Percentiles rank a stretch among this genome's conserved stretches.
These are phyloP conservation scores for Parasteatoda lunata DNA, from an alignment of 2,888 invertebrate species.

Conservation along the genomic window DNA sequence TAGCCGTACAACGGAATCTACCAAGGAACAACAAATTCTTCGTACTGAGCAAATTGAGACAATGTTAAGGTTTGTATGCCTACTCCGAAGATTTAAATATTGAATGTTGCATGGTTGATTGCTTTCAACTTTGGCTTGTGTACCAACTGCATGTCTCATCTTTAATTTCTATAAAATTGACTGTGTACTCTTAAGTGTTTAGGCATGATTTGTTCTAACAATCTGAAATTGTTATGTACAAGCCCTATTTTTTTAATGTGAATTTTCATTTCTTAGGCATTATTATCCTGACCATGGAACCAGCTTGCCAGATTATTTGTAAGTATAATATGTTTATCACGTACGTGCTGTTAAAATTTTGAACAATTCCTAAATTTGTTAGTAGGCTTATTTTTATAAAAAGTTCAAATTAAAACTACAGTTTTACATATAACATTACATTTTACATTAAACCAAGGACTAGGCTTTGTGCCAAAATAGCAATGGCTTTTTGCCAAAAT, in stretches of 20 bases:
- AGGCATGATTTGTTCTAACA: neutral
- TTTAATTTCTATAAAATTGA: conserved; percentile 5
- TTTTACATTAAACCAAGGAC: too few relatives aligned
- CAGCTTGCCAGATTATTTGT: conserved; percentile 68
- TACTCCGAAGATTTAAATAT: conserved; percentile 43
- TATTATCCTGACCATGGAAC: conserved; percentile 69
- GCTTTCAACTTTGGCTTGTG: neutral
- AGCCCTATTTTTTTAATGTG: neutral
- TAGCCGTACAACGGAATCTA: conserved; percentile 69
- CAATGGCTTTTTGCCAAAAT: too few relatives aligned
- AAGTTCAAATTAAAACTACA: too few relatives aligned
- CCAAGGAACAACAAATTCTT: conserved; percentile 68
- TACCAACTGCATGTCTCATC: conserved; percentile 10
- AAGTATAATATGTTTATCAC: conserved; percentile 46
- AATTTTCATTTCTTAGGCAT: conserved; percentile 45
- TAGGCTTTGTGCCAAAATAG: too few relatives aligned
- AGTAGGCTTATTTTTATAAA: too few relatives aligned
- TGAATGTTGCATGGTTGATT: conserved; percentile 54
- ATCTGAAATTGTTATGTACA: neutral
- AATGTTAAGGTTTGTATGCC: conserved; percentile 67
- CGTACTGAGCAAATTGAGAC: conserved; percentile 68
- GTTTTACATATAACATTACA: too few relatives aligned
- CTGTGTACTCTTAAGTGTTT: neutral
- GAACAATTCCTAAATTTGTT: too few relatives aligned
- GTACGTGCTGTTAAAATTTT: neutral